These are phyloP conservation scores for Saxidomus purpurata DNA, from an alignment of 1,140 invertebrate genomes.

Conservation along the genomic window DNA sequence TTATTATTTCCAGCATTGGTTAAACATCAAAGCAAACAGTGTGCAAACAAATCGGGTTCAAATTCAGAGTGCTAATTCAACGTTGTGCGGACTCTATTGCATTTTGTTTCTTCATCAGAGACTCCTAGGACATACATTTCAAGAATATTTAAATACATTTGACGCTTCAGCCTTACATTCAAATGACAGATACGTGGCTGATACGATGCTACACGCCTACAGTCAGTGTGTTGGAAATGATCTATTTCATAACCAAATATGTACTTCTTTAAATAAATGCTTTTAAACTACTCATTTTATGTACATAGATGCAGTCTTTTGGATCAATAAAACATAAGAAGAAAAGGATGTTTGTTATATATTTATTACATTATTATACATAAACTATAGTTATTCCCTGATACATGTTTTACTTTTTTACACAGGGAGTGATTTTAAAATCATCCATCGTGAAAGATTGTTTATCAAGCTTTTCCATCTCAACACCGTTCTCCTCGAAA, in stretches of 20 bases:
- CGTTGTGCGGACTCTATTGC: slow-evolving; percentile 31
- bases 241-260: not conserved
- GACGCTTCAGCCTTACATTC: not conserved
- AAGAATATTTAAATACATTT: slow-evolving; percentile 20
- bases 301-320: slow-evolving; percentile 2
- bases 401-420: not conserved
- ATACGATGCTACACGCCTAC: not conserved
- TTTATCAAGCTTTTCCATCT: not conserved
- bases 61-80: slow-evolving; percentile 46
- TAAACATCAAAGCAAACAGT: not conserved
- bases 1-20: not conserved
- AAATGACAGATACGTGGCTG: slow-evolving; percentile 31
- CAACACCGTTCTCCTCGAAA: not conserved
- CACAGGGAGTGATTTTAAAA: slow-evolving; percentile 42
- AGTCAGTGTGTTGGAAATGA: not conserved
- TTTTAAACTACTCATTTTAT: slow-evolving; percentile 35
- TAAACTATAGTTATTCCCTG: too few species aligned
- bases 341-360: too few species aligned
- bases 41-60: not conserved
- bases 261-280: not conserved
- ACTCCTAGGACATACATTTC: not conserved
- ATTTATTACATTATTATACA: too few species aligned
- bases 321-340: not conserved
- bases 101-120: slow-evolving; percentile 30
- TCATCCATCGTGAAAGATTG: slow-evolving; percentile 5